These are phyloP conservation scores for Chydorus sphaericus DNA, from an alignment of 2,888 invertebrate species.

Conservation along the genomic window DNA sequence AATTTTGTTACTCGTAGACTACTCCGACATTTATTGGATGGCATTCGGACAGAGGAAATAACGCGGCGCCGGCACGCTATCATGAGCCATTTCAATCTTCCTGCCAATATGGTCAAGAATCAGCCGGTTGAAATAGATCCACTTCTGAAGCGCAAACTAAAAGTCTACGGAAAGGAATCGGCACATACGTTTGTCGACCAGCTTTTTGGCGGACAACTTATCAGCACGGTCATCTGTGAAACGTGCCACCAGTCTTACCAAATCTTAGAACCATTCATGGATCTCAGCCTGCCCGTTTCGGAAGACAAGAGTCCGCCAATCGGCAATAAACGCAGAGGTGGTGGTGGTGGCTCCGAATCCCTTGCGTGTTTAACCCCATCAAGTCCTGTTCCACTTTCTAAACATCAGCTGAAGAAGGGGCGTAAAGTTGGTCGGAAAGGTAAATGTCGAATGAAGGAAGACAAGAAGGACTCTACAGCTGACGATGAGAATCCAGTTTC, in stretches of 20 bases:
- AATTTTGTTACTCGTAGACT: no score
- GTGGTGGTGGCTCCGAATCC: conserved; percentile 22
- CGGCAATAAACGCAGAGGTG: conserved; percentile 31
- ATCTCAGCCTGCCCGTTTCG: conserved; percentile 76
- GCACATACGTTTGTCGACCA: conserved; percentile 52
- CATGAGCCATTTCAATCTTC: conserved; percentile 49
- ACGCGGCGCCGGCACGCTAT: conserved; percentile 7
- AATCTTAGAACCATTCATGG: conserved; percentile 81
- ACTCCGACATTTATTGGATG: conserved; percentile 74
- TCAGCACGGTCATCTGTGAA: conserved; percentile 77
- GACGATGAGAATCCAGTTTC: neutral
- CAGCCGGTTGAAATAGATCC: conserved; percentile 60
- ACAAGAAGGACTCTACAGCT: conserved; percentile 3
- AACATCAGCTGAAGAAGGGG: conserved; percentile 44
- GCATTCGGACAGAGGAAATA: conserved; percentile 53
- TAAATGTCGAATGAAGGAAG: conserved; percentile 9
- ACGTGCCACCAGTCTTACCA: conserved; percentile 77
- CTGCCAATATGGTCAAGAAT: conserved; percentile 41
- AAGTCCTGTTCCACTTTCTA: conserved; percentile 31
- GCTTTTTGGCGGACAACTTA: conserved; percentile 82
- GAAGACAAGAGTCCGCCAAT: conserved; percentile 45
- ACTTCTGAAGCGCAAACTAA: conserved; percentile 56
- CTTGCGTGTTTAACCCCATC: conserved; percentile 12
- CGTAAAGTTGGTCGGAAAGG: conserved; percentile 15
- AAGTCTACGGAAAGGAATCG: conserved; percentile 69